Conservation (phyloP, 2,113 vertebrate species). For the Motacilla alba region DNA sequence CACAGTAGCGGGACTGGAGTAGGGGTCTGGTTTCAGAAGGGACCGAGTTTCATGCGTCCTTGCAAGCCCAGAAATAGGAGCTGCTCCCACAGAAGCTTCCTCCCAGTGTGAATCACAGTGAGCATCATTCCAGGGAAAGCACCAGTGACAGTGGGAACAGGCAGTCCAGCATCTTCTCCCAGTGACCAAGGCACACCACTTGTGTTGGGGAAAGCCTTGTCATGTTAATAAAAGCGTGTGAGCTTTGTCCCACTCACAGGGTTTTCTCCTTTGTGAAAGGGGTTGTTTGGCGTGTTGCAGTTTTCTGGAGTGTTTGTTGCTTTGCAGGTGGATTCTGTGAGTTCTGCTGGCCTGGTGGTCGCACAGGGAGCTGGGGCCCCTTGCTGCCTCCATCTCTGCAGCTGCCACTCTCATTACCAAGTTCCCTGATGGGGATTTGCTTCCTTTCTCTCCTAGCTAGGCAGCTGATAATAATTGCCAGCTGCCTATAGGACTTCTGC, state of each 20-base stretch:
- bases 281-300: accelerated
- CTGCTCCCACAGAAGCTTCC: neutral
- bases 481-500: neutral
- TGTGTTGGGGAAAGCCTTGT: accelerated
- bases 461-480: neutral
- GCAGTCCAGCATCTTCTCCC: neutral
- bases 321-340: neutral
- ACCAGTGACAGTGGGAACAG: neutral
- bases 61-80: neutral
- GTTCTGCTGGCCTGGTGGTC: neutral
- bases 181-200: neutral
- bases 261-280: neutral
- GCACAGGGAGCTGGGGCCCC: neutral
- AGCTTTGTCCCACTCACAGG: neutral
- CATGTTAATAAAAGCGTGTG: neutral
- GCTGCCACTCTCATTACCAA: neutral
- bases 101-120: neutral
- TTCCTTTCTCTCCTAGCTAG: neutral
- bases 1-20: neutral
- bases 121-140: accelerated
- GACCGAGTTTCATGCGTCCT: accelerated
- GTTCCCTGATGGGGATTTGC: accelerated
- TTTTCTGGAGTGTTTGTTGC: neutral
- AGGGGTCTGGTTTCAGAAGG: neutral
- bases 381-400: neutral